Conservation (phyloP, 2,888 invertebrate genomes). For the Tenthredo livida region DNA sequence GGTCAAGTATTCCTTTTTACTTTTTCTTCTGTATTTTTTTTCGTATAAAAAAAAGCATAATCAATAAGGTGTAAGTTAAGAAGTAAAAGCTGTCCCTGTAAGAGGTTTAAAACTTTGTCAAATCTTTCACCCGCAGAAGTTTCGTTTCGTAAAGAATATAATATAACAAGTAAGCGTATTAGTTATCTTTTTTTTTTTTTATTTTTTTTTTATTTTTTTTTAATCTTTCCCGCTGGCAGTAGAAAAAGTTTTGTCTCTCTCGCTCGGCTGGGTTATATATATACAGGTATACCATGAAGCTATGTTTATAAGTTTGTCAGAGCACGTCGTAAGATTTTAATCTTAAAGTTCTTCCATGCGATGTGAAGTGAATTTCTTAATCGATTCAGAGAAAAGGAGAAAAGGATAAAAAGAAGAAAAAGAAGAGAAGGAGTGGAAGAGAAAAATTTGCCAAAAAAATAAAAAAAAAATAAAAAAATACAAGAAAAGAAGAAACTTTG, state of each 20-base stretch:
- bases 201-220: no score
- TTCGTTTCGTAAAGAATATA: background rate
- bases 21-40: no score
- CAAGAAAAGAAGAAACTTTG: background rate
- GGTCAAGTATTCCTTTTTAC: no score
- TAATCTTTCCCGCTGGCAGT: background rate
- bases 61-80: no score
- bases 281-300: background rate
- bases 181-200: background rate
- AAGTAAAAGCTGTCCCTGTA: background rate
- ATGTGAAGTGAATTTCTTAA: slow-evolving; percentile 33
- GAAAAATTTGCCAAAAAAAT: no score
- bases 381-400: background rate
- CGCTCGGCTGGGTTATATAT: no score
- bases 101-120: background rate
- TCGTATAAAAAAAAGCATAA: no score
- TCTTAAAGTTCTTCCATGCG: background rate
- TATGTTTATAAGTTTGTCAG: slow-evolving; percentile 11
- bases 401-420: background rate
- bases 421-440: background rate
- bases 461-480: background rate
- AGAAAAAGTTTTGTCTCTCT: background rate
- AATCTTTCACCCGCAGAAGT: background rate
- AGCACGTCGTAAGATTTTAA: slow-evolving; percentile 45
- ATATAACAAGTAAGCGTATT: background rate